These are phyloP conservation scores for Piliocolobus tephrosceles DNA, from an alignment of 2,113 vertebrate species.

Conservation along the genomic window DNA sequence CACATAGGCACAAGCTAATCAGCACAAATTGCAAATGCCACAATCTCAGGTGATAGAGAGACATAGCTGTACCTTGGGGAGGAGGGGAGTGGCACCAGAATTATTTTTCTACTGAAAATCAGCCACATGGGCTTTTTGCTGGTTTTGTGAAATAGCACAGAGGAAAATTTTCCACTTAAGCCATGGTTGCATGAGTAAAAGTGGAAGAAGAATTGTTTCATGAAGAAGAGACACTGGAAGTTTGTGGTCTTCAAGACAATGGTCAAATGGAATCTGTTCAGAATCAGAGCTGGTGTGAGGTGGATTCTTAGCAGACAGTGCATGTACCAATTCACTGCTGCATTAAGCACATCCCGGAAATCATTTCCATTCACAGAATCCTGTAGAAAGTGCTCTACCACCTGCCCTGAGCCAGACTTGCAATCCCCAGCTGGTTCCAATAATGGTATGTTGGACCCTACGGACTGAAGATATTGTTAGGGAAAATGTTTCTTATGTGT, in stretches of 20 bases:
- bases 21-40: neutral
- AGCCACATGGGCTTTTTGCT: neutral
- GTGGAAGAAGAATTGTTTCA: neutral
- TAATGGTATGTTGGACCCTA: neutral
- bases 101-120: conserved; percentile 47
- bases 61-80: neutral
- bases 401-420: neutral
- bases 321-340: neutral
- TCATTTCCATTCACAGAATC: neutral
- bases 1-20: conserved; percentile 22
- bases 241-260: neutral
- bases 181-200: neutral
- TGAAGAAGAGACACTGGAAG: neutral
- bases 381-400: neutral
- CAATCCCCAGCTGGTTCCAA: neutral
- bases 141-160: neutral
- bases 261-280: neutral
- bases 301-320: neutral
- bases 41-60: neutral
- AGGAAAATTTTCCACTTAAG: neutral
- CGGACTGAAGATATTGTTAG: neutral
- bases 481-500: neutral
- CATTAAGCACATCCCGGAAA: neutral
- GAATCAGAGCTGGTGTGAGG: neutral
- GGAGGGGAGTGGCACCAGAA: neutral